Percentiles rank a stretch among this genome's conserved stretches.
Evolutionary conservation across 2,797 vertebrate species (phyloP).

Genomic region (Chloroceryle inda): DNA sequence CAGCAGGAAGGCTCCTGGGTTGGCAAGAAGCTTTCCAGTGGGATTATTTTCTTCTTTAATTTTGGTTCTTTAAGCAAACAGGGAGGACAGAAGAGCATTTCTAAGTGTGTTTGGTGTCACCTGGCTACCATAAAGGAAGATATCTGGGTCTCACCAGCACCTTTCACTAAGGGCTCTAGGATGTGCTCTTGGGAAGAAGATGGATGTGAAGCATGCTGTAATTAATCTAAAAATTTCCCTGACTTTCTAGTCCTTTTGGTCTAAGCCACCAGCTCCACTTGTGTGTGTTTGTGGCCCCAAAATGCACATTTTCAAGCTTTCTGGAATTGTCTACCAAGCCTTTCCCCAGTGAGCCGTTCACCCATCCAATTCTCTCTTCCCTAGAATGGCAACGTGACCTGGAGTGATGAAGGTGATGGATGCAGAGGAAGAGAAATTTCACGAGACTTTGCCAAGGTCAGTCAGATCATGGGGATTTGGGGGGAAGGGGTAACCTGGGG

Average conservation of each 20-base stretch:
- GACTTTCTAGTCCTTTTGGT: accelerated
- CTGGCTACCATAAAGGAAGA: background rate
- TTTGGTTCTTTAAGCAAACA: background rate
- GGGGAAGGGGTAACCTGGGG: background rate
- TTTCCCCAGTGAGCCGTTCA: background rate
- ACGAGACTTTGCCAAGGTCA: constrained; percentile 96
- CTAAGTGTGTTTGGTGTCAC: background rate
- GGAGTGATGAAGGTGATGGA: constrained; percentile 91
- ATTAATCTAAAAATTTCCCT: too few species aligned
- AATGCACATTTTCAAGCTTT: accelerated
- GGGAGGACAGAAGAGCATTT: background rate
- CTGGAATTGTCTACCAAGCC: background rate
- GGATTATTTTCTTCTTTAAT: background rate
- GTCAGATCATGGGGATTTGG: background rate
- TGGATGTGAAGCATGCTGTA: accelerated
- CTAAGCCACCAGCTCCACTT: background rate
- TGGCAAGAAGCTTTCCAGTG: background rate
- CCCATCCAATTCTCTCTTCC: background rate
- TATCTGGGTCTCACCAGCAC: background rate
- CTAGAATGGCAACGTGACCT: constrained; percentile 87
- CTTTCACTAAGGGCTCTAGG: background rate
- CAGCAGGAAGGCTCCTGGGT: background rate
- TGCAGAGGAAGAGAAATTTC: constrained; percentile 91
- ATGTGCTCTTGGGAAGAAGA: background rate
- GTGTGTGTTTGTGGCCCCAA: accelerated